Evolutionary conservation across 2,113 vertebrate genomes (phyloP).

Genomic region (Antechinus flavipes): DNA sequence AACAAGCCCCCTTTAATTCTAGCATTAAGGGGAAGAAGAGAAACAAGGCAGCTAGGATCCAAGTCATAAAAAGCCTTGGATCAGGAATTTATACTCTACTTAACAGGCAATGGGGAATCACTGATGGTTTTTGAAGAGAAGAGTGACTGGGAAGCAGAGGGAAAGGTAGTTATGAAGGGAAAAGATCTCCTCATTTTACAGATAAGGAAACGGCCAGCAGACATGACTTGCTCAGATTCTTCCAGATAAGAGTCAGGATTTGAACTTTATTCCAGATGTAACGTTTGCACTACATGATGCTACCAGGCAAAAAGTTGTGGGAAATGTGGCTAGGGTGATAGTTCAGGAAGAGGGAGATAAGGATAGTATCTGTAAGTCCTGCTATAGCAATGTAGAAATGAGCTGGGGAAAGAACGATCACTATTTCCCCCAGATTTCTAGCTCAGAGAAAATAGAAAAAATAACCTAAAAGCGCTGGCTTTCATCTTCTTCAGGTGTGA

Average conservation of each 20-base stretch:
- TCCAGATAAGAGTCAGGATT: too few species aligned
- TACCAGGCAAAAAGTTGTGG: too few species aligned
- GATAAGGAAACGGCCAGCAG: too few species aligned
- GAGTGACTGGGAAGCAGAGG: not conserved
- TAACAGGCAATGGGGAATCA: not conserved
- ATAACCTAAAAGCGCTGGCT: not conserved
- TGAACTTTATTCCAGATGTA: too few species aligned
- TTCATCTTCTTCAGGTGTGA: not conserved
- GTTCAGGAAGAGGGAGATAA: not conserved
- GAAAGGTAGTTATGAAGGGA: not conserved
- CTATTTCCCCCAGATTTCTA: not conserved
- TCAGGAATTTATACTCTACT: not conserved
- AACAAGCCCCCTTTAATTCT: not conserved
- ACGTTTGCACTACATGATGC: too few species aligned
- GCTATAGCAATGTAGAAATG: not conserved
- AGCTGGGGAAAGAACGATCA: not conserved
- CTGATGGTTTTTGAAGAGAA: not conserved
- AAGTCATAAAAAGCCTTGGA: not conserved
- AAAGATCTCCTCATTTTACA: not conserved
- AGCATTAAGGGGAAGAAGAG: not conserved
- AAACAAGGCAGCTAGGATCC: not conserved
- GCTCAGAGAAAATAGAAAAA: not conserved
- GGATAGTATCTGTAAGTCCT: not conserved
- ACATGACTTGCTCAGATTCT: too few species aligned
- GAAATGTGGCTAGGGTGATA: not conserved